A percentile compares a stretch with the other conserved stretches of the same genome.
phyloP scores from a whole-genome alignment of 2,797 vertebrate species.

The Adrianichthys oophorus region DNA sequence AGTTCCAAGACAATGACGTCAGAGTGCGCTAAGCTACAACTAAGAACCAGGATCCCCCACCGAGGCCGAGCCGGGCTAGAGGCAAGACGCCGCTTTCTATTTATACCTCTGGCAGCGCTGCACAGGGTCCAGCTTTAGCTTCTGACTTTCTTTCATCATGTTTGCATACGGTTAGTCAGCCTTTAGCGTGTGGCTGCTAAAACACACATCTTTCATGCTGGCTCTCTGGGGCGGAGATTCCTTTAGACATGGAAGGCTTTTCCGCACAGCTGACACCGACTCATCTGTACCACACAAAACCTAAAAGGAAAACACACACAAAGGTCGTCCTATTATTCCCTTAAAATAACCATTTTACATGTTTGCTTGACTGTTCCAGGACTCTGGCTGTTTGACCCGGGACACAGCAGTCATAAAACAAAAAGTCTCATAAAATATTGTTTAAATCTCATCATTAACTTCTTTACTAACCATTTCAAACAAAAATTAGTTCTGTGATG shows the following conservation, averaged over 20 bases:
- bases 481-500: no score
- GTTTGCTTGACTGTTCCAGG: no score
- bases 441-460: no score
- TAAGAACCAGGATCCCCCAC: conserved; percentile 62
- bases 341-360: no score
- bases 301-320: no score
- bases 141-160: conserved; percentile 48
- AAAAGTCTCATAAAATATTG: no score
- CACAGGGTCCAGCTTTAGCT: conserved; percentile 49
- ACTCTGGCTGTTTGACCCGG: no score
- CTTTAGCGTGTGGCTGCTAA: conserved; percentile 38
- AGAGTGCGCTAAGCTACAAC: conserved; percentile 62
- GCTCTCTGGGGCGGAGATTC: conserved; percentile 41
- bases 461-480: no score
- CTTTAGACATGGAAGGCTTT: conserved; percentile 25
- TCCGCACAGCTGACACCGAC: background rate
- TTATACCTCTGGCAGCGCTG: conserved; percentile 60
- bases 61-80: conserved; percentile 57
- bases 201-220: conserved; percentile 33
- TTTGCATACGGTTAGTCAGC: conserved; percentile 59
- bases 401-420: no score
- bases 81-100: conserved; percentile 66
- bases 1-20: conserved; percentile 57
- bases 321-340: no score
- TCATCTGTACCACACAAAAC: no score